Evolutionary conservation across 2,113 vertebrate species (phyloP).

Genomic region (Myocastor coypus): DNA sequence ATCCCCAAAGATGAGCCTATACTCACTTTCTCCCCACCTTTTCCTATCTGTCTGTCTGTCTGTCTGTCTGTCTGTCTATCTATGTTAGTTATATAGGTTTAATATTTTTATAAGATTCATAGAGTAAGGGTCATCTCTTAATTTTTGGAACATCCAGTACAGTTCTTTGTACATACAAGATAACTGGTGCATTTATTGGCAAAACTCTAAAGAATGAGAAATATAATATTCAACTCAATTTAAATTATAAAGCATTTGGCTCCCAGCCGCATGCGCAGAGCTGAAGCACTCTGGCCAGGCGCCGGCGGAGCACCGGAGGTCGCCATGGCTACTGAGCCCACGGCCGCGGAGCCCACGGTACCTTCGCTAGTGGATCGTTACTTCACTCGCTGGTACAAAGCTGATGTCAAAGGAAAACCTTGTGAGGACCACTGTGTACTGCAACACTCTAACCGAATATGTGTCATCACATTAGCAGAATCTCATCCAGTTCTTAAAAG

Average conservation of each 20-base stretch:
- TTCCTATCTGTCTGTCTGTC: background rate
- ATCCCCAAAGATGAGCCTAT: conserved; percentile 1
- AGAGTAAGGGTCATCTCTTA: conserved; percentile 15
- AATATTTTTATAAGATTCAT: conserved; percentile 30
- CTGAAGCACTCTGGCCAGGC: too few species aligned
- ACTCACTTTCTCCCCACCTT: background rate
- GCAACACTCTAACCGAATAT: conserved; percentile 98
- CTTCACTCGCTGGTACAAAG: conserved; percentile 96
- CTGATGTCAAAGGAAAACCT: conserved; percentile 90
- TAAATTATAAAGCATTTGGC: conserved; percentile 61
- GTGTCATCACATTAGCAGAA: conserved; percentile 96
- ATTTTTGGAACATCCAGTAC: background rate
- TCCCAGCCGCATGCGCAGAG: too few species aligned
- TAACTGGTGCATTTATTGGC: background rate
- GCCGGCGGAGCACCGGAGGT: too few species aligned
- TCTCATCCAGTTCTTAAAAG: too few species aligned
- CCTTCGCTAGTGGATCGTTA: conserved; percentile 94
- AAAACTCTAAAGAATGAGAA: conserved; percentile 36
- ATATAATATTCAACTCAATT: background rate
- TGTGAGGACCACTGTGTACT: conserved; percentile 96
- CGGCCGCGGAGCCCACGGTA: accelerated
- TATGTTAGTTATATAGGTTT: background rate
- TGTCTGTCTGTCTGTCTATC: too few species aligned
- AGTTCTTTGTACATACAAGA: background rate
- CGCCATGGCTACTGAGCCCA: conserved; percentile 32